phyloP scores from a whole-genome alignment of 2,113 vertebrate species.

The Microtus richardsoni region DNA sequence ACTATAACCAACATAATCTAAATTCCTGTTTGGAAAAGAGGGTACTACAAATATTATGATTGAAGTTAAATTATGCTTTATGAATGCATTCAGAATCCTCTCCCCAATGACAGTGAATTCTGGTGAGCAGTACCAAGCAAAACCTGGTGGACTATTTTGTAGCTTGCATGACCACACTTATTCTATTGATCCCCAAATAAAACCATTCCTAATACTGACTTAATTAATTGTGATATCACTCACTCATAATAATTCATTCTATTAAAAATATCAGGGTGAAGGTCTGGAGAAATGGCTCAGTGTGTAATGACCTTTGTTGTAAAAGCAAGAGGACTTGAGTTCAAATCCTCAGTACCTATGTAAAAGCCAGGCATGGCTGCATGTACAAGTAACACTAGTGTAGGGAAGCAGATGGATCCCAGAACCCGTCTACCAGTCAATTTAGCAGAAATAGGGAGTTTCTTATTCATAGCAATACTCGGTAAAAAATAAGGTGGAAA shows the following conservation, averaged over 20 bases:
- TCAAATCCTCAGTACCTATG: neutral
- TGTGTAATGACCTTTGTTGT: neutral
- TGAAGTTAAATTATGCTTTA: neutral
- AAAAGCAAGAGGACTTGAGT: neutral
- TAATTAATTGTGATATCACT: slow-evolving; percentile 58
- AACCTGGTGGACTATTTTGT: neutral
- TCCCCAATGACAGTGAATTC: neutral
- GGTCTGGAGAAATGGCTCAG: neutral
- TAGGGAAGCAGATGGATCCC: neutral
- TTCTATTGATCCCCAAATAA: slow-evolving; percentile 27
- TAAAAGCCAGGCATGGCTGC: neutral
- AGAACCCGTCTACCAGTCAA: neutral
- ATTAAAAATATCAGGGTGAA: slow-evolving; percentile 36
- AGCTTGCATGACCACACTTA: neutral
- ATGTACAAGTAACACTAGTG: too few relatives aligned
- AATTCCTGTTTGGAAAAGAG: slow-evolving; percentile 11
- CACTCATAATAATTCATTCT: neutral
- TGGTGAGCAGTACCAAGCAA: neutral
- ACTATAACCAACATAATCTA: neutral
- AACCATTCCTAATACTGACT: slow-evolving; percentile 35
- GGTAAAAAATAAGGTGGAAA: neutral
- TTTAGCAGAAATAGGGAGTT: neutral
- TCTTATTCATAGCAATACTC: neutral
- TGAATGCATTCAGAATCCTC: neutral
- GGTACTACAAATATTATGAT: neutral